These are phyloP conservation scores for Parnassius smintheus DNA, from an alignment of 2,888 invertebrate genomes.

Conservation along the genomic window DNA sequence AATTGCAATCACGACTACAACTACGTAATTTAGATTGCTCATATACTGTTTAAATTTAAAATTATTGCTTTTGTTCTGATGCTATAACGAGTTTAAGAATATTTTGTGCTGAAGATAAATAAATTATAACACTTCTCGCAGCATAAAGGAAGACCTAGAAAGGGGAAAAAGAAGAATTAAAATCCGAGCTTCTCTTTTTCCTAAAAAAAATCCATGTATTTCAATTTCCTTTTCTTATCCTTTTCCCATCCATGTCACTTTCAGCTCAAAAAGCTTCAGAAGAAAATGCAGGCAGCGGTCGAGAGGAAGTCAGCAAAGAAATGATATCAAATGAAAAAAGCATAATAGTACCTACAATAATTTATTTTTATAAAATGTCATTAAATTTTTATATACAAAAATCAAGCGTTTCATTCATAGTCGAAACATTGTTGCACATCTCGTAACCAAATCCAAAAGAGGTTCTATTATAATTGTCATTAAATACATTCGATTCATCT, in stretches of 20 bases:
- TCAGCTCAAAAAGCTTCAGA: constrained; percentile 57
- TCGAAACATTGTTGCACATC: too few relatives aligned
- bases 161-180: constrained; percentile 69
- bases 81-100: too few relatives aligned
- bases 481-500: too few relatives aligned
- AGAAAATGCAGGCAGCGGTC: constrained; percentile 52
- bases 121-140: constrained; percentile 8
- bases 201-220: constrained; percentile 13
- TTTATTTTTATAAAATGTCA: constrained; percentile 1
- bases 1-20: too few relatives aligned
- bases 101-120: too few relatives aligned
- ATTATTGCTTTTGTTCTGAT: too few relatives aligned
- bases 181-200: constrained; percentile 12
- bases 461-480: too few relatives aligned
- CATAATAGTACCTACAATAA: not conserved
- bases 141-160: constrained; percentile 65
- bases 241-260: constrained; percentile 32
- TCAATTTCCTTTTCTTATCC: constrained; percentile 19
- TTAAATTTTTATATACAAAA: not conserved
- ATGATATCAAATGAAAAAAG: constrained; percentile 6
- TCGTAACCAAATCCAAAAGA: too few relatives aligned
- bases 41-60: too few relatives aligned
- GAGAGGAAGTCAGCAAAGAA: constrained; percentile 38
- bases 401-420: not conserved
- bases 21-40: too few relatives aligned